phyloP scores from a whole-genome alignment of 2,888 invertebrate genomes.

The Bhutanitis thaidina region DNA sequence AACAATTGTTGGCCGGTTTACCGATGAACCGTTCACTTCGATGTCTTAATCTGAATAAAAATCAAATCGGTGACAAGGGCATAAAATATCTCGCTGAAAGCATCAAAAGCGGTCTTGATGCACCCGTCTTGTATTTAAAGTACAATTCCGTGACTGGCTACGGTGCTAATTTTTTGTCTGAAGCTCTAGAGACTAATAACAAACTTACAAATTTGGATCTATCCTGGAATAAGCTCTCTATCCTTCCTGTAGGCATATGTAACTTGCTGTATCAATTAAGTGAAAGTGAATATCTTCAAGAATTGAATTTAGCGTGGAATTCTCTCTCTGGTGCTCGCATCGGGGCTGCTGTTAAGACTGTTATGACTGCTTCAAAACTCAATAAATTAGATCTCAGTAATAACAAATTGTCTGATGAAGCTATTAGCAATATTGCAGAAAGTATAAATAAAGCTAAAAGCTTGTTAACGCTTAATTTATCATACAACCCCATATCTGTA shows the following conservation, averaged over 20 bases:
- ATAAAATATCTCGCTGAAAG: constrained; percentile 38
- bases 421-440: constrained; percentile 32
- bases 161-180: constrained; percentile 36
- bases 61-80: constrained; percentile 46
- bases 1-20: constrained; percentile 35
- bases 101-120: constrained; percentile 36
- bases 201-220: constrained; percentile 46
- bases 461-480: constrained; percentile 45
- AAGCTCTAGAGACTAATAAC: constrained; percentile 47
- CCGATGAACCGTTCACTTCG: constrained; percentile 36
- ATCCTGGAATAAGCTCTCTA: constrained; percentile 53
- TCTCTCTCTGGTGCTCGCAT: constrained; percentile 38
- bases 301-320: constrained; percentile 56
- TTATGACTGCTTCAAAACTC: constrained; percentile 38
- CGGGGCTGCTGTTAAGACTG: constrained; percentile 36
- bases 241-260: constrained; percentile 32
- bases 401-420: constrained; percentile 44
- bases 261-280: constrained; percentile 37
- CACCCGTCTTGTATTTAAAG: constrained; percentile 45
- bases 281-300: constrained; percentile 40
- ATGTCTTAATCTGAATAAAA: constrained; percentile 43
- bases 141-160: constrained; percentile 46
- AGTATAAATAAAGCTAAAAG: constrained; percentile 39
- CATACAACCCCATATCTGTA: constrained; percentile 49
- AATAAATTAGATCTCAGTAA: constrained; percentile 44